Conservation (phyloP, 1,140 invertebrate genomes). For the Ceratina australensis region DNA sequence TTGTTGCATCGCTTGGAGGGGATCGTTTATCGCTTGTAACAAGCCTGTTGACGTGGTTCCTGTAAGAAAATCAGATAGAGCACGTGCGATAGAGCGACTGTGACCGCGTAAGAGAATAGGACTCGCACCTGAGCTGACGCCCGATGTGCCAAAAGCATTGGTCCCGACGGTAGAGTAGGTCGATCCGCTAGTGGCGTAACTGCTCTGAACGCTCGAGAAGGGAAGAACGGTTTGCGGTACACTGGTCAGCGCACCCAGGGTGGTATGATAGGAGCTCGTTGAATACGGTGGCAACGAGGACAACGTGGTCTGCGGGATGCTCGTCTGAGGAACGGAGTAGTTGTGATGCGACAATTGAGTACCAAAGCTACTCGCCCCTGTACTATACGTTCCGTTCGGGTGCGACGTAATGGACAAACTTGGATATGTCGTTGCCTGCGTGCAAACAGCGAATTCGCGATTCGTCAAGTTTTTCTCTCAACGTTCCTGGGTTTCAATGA, state of each 20-base stretch:
- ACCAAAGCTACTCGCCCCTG: constrained; percentile 69
- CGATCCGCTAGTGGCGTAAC: constrained; percentile 71
- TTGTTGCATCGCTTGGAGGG: constrained; percentile 78
- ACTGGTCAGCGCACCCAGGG: constrained; percentile 70
- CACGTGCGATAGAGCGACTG: background rate
- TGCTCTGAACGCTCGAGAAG: constrained; percentile 72
- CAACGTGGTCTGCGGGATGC: constrained; percentile 69
- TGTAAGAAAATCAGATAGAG: background rate
- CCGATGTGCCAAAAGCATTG: constrained; percentile 75
- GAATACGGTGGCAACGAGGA: constrained; percentile 73
- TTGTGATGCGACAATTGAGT: constrained; percentile 72
- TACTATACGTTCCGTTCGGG: constrained; percentile 73
- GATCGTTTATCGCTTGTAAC: constrained; percentile 76
- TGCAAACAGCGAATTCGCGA: constrained; percentile 15
- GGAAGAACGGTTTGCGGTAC: constrained; percentile 73
- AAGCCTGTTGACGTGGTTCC: constrained; percentile 73
- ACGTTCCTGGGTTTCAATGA: background rate
- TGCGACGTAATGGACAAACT: constrained; percentile 75
- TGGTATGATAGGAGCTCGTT: constrained; percentile 73
- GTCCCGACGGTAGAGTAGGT: constrained; percentile 76
- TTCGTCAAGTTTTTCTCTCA: constrained; percentile 5
- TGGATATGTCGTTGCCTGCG: constrained; percentile 74
- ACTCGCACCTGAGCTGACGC: constrained; percentile 70
- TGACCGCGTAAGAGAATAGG: background rate
- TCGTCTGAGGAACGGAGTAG: constrained; percentile 72